Percentiles rank a stretch among this genome's conserved stretches.
Evolutionary conservation across 2,797 vertebrate genomes (phyloP).

Genomic region (Capromys pilorides): DNA sequence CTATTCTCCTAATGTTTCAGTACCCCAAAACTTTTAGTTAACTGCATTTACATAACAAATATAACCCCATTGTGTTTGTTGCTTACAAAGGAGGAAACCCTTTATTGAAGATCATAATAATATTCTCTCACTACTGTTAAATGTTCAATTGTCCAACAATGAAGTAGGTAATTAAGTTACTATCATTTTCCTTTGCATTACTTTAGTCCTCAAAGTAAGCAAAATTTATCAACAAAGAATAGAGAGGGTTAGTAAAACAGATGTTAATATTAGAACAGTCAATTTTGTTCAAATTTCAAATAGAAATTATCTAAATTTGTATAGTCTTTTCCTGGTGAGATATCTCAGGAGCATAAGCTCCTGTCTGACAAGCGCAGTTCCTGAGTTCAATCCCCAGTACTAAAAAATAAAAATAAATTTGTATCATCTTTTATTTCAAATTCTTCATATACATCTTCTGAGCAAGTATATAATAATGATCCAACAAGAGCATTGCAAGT

Average conservation of each 20-base stretch:
- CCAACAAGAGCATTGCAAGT: not conserved
- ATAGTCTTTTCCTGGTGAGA: not conserved
- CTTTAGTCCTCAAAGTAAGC: constrained; percentile 23
- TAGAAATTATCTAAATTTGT: not conserved
- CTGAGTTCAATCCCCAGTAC: no score
- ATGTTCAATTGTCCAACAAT: not conserved
- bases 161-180: not conserved
- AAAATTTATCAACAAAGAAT: not conserved
- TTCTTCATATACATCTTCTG: constrained; percentile 18
- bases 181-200: not conserved
- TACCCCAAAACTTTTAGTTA: not conserved
- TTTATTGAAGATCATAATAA: not conserved
- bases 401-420: not conserved
- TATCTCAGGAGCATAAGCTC: no score
- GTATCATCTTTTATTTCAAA: constrained; percentile 39
- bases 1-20: constrained; percentile 23
- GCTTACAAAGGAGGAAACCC: not conserved
- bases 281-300: constrained; percentile 12
- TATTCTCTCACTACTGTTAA: not conserved
- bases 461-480: not conserved
- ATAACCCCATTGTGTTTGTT: not conserved
- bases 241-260: not conserved
- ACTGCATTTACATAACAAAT: not conserved
- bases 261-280: not conserved
- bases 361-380: no score